Conservation (phyloP, 1,140 invertebrate species). For the Akabosia matsudoensis region DNA sequence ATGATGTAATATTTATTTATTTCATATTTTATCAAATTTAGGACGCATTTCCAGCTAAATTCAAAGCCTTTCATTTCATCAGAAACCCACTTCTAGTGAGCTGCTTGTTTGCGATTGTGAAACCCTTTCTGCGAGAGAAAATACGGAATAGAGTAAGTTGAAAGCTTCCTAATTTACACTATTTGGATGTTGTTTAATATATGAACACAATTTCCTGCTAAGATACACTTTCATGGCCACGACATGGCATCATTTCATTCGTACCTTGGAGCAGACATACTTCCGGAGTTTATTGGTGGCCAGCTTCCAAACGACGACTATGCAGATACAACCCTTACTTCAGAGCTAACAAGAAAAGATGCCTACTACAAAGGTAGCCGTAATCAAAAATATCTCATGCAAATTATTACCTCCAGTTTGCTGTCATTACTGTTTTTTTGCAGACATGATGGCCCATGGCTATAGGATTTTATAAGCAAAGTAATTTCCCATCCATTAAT, state of each 20-base stretch:
- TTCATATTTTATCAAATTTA: background rate
- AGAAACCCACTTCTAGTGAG: background rate
- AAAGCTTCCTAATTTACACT: conserved; percentile 12
- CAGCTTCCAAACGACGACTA: conserved; percentile 8
- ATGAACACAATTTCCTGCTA: background rate
- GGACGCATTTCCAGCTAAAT: conserved; percentile 9
- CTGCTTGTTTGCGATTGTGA: conserved; percentile 58
- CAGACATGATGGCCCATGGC: too few species aligned
- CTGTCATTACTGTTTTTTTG: too few species aligned
- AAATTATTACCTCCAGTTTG: too few species aligned
- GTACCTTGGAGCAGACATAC: conserved; percentile 52
- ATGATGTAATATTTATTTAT: background rate
- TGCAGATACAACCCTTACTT: background rate
- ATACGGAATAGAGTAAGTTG: conserved; percentile 57
- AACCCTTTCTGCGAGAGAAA: conserved; percentile 62
- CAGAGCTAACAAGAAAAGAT: background rate
- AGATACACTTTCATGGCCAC: conserved; percentile 58
- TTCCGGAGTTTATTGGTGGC: conserved; percentile 55
- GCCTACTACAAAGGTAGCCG: conserved; percentile 32
- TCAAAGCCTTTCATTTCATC: conserved; percentile 12
- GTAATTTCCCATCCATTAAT: too few species aligned
- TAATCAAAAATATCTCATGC: too few species aligned
- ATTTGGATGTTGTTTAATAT: background rate
- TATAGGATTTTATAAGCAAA: too few species aligned
- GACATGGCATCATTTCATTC: conserved; percentile 55